Conservation (phyloP, 1,140 invertebrate species). For the Cyrtorhinus lividipennis region DNA sequence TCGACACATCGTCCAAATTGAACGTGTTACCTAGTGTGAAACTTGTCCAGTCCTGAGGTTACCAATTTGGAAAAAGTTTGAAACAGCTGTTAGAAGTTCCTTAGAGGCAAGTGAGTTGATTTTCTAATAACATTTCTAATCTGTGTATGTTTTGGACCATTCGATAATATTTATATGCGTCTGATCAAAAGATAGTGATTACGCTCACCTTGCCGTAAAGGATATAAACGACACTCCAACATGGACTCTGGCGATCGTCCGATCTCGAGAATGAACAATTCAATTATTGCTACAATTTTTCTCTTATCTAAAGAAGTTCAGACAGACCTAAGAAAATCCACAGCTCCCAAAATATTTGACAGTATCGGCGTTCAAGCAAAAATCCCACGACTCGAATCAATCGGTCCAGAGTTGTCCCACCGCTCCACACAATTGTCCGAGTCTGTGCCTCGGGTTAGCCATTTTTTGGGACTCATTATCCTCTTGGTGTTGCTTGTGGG, state of each 20-base stretch:
- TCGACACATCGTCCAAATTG: slow-evolving; percentile 51
- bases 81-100: slow-evolving; percentile 44
- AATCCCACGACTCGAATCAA: not conserved
- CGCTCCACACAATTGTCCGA: not conserved
- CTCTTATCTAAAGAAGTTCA: not conserved
- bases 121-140: too few species aligned
- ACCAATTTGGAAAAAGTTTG: slow-evolving; percentile 58
- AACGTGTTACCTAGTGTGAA: slow-evolving; percentile 45
- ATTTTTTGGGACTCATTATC: not conserved
- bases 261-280: too few species aligned
- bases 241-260: too few species aligned
- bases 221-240: too few species aligned
- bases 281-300: not conserved
- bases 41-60: slow-evolving; percentile 45
- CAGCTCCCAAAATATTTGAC: not conserved
- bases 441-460: not conserved
- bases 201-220: too few species aligned
- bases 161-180: too few species aligned
- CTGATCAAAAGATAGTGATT: too few species aligned
- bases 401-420: not conserved
- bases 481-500: not conserved
- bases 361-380: not conserved
- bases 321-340: not conserved
- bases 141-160: too few species aligned
- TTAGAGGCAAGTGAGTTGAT: not conserved